Base-by-base conservation (phyloP, 2,797 vertebrate genomes). In the Sebastiscus albofasciatus region DNA sequence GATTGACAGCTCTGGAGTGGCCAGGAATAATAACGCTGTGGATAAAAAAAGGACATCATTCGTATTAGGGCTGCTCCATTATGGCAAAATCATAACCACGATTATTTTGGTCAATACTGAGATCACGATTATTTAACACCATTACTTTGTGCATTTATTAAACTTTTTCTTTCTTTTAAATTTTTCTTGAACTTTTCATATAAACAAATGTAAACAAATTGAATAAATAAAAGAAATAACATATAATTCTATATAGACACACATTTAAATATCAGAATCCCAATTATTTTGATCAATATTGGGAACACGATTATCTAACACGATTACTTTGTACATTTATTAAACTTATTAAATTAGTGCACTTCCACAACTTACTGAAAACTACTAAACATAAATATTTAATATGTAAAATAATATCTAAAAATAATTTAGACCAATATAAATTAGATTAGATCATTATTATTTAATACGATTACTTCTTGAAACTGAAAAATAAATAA, bases 1-100 rank as follows among this genome's bases (percentile, higher is more conserved):
- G 95, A 98, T 98, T 94, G 97, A 97, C 93, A 98, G 96, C 92
- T 98, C 97, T 1, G 97, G 97, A 3, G 97, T 97, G 88, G 97
- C 97, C 92, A 98, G 93, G 92, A 98, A 98, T 91, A 98, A 96
- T 93, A 98, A 95, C 0, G 97, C 97, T 29, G 83, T 33, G 42
- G 55, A 85, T 8, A 84, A 34, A 34, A 77, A 77, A 14, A 60
- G 7, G 12, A 84, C 4, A 62, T 10, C 0, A 2, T 5, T 42
- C 8, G 29, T 72, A 56, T n/a, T n/a, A 11, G 18, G 65, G 42
- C 42, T 42, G 34, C 62, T 64, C 14, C 10, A 22, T 61, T n/a
- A n/a, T 33, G 29, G 59, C 27, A 60, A 60, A 29, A 60, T 34
- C 29, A 61, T 22, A 14, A 64, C 22, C 33, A 24, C 0, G 1